Evolutionary conservation across 2,888 invertebrate species (phyloP), one percentile per base, ranked within the genome.

Genomic region (Parthenolecanium corni): DNA sequence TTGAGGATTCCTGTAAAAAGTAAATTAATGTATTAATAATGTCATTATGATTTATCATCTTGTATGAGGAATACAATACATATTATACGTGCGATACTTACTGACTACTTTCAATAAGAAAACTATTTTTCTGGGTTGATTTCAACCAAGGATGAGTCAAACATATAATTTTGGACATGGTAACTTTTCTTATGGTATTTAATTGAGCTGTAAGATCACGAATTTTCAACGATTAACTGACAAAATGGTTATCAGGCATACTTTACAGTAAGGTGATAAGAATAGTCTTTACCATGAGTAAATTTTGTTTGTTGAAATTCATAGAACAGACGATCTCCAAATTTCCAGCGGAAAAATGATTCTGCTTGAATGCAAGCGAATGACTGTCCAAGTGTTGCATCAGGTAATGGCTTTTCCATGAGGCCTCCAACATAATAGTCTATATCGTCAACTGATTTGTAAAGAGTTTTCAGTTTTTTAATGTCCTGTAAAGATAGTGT

Each of bases 281-380:
- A 42, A 14, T 20, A n/a, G 12, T 49, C 6, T 18, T 49, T 20
- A 49, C 49, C 49, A 12, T 5, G 23, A 2, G 49, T 23, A 21
- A 49, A 49, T 23, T 23, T 23, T 6, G 49, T 21, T 14, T 20
- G 14, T 14, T 18, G 2, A 68, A 82, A 82, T 73, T 87, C 88
- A 69, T 81, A 92, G 81, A 88, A 93, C 73, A 81, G 91, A 65
- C 91, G 78, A 74, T 94, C 93, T 0, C 89, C 90, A 9, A 80
- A 84, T 69, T 90, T 80, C 0, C 90, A 85, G 66, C 87, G 79
- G 70, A 82, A 85, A 76, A 92, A 93, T 75, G 92, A 91, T 71
- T 86, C 87, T 0, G 85, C 85, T 1, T 92, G 74, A 67, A 94
- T 85, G 71, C 91, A 91, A 1, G 88, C 78, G 77, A 86, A 91